Evolutionary conservation across 92 coral and sea anemone species (phyloP).

Genomic region (Phenganax stokvisi): DNA sequence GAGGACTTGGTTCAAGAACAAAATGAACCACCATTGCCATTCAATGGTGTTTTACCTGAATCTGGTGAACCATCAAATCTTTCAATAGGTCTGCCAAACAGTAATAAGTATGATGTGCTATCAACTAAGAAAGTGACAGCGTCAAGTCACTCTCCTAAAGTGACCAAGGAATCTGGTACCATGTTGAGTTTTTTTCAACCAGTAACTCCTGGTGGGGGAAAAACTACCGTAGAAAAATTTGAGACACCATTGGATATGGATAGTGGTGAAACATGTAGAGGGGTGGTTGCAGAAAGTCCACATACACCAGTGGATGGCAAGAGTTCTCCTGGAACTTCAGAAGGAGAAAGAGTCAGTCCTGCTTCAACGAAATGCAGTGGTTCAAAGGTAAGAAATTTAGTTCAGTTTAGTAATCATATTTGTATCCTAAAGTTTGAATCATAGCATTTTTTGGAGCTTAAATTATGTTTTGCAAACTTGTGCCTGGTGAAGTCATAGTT

Average conservation of each 20-base stretch:
- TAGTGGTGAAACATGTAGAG: background rate
- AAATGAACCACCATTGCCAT: background rate
- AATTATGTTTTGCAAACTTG: too few relatives aligned
- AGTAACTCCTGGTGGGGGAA: background rate
- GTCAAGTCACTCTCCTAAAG: background rate
- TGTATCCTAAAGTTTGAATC: too few relatives aligned
- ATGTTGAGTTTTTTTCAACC: slow-evolving; percentile 19
- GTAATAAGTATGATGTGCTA: background rate
- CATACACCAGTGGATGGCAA: background rate
- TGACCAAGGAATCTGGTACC: background rate
- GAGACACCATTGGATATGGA: slow-evolving; percentile 17
- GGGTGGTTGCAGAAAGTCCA: background rate
- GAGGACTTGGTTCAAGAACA: background rate
- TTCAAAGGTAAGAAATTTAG: slow-evolving; percentile 1
- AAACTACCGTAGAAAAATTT: background rate
- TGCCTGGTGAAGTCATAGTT: too few relatives aligned
- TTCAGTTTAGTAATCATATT: background rate
- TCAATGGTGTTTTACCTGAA: too few relatives aligned
- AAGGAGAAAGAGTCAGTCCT: background rate
- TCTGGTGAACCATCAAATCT: too few relatives aligned
- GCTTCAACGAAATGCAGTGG: background rate
- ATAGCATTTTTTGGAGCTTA: too few relatives aligned
- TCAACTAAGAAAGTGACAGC: background rate
- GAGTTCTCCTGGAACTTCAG: background rate
- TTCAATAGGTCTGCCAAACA: background rate